phyloP scores from a whole-genome alignment of 2,113 vertebrate genomes.

The Ammospiza nelsoni region DNA sequence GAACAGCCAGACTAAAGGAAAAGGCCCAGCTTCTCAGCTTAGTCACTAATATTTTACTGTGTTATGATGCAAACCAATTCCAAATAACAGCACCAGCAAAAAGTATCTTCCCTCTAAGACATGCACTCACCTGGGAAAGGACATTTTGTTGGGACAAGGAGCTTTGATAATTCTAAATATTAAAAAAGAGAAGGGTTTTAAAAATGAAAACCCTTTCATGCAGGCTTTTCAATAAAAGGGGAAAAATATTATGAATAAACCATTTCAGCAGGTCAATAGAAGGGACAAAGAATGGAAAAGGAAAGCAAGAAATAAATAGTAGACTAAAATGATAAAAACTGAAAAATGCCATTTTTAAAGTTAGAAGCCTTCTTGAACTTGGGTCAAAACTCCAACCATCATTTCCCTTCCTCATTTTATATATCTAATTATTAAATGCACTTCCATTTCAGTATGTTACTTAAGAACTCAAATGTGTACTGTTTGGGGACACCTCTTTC shows the following conservation, averaged over 20 bases:
- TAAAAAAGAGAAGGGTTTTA: not conserved
- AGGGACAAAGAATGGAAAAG: not conserved
- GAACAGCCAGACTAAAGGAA: not conserved
- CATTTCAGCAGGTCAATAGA: not conserved
- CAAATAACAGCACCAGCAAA: not conserved
- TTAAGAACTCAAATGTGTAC: not conserved
- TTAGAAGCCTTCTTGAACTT: not conserved
- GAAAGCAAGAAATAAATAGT: not conserved
- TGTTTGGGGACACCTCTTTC: not conserved
- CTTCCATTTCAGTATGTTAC: not conserved
- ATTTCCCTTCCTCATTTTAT: not conserved
- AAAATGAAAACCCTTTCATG: not conserved
- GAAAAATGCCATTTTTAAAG: not conserved
- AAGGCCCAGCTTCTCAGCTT: not conserved
- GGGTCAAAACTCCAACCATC: not conserved
- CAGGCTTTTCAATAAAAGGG: not conserved
- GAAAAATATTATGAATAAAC: not conserved
- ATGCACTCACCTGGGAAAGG: not conserved
- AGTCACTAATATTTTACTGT: not conserved
- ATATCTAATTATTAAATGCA: not conserved
- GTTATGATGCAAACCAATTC: not conserved
- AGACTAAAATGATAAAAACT: not conserved
- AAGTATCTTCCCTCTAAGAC: not conserved
- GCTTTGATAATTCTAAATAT: not conserved
- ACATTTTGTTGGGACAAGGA: not conserved